phyloP scores from a whole-genome alignment of 2,797 vertebrate genomes.

The Etheostoma nigrum region DNA sequence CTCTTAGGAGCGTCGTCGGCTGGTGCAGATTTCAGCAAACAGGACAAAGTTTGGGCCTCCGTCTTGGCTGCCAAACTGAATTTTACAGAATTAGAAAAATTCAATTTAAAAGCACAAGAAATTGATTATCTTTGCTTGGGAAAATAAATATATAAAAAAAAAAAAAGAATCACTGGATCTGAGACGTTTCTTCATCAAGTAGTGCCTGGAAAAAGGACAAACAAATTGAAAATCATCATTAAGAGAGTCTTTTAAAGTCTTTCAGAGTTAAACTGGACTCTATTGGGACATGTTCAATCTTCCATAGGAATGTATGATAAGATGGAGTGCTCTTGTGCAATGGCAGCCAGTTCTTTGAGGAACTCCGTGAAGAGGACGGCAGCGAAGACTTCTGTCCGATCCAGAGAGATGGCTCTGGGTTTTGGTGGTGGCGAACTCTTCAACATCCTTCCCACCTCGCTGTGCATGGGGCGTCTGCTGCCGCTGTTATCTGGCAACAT shows the following conservation, averaged over 20 bases:
- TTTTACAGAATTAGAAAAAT: slow-evolving; percentile 25
- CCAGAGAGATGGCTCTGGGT: slow-evolving; percentile 84
- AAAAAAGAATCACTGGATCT: slow-evolving; percentile 46
- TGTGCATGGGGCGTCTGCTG: slow-evolving; percentile 69
- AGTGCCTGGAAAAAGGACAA: slow-evolving; percentile 78
- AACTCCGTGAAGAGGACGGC: slow-evolving; percentile 96
- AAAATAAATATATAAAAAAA: slow-evolving; percentile 62
- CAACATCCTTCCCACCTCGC: slow-evolving; percentile 71
- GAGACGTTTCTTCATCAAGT: slow-evolving; percentile 78
- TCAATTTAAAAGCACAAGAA: slow-evolving; percentile 25
- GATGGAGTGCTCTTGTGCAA: slow-evolving; percentile 97
- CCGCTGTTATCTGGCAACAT: slow-evolving; percentile 76
- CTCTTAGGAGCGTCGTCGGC: slow-evolving; percentile 22
- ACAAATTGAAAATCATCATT: slow-evolving; percentile 33
- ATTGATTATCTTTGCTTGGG: slow-evolving; percentile 52
- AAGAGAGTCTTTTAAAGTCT: slow-evolving; percentile 43
- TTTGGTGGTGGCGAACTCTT: slow-evolving; percentile 83
- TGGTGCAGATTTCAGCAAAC: slow-evolving; percentile 39
- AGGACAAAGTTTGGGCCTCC: slow-evolving; percentile 22
- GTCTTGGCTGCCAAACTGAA: slow-evolving; percentile 7
- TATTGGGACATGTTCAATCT: slow-evolving; percentile 78
- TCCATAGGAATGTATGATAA: slow-evolving; percentile 90
- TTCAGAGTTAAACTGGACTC: slow-evolving; percentile 19
- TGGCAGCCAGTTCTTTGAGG: slow-evolving; percentile 97
- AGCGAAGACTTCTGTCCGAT: slow-evolving; percentile 91